Evolutionary conservation across 2,113 vertebrate species (phyloP), one percentile per base, ranked within the genome.

Genomic region (Coregonus clupeaformis): DNA sequence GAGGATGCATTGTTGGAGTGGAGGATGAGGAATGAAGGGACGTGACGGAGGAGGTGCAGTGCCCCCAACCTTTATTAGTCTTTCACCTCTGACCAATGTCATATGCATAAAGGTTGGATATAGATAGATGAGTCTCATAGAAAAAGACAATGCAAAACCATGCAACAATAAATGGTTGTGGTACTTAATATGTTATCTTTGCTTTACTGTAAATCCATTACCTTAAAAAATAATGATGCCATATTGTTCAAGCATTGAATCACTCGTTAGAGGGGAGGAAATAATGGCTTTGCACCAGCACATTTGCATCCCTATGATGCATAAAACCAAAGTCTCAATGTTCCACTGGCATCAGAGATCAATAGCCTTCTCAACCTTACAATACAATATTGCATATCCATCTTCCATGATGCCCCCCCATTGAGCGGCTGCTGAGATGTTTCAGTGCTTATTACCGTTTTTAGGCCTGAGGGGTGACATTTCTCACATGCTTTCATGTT

Each of bases 351-450:
- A 32, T 67, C 65, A 36, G 16, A 67, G 18, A 72, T 79, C 68
- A 73, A 63, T 32, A 73, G 36, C 55, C 63, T 70, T 73, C 67
- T 81, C n/a, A 18, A 69, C 69, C 62, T 71, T 69, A 68, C 68
- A 30, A 74, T 59, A 73, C 55, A 78, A 78, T 80, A 80, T 72
- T 76, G 57, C 55, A 18, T 73, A 72, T 79, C 57, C 76, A 69
- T 75, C 77, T 77, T 75, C 77, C 55, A 66, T 68, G 24, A 62
- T 64, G 60, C 62, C 13, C 62, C 62, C 42, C 47, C 68, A 74
- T 45, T 64, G 66, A 42, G 1, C 20, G 55, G 71, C 57, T 63
- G 63, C 27, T 68, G 49, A 75, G 67, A 69, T 67, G 76, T 63
- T 68, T 24, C 72, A 20, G 67, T 20, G 69, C 22, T 30, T 66